Evolutionary conservation across 2,797 vertebrate genomes (phyloP).

Genomic region (Glossophaga mutica): DNA sequence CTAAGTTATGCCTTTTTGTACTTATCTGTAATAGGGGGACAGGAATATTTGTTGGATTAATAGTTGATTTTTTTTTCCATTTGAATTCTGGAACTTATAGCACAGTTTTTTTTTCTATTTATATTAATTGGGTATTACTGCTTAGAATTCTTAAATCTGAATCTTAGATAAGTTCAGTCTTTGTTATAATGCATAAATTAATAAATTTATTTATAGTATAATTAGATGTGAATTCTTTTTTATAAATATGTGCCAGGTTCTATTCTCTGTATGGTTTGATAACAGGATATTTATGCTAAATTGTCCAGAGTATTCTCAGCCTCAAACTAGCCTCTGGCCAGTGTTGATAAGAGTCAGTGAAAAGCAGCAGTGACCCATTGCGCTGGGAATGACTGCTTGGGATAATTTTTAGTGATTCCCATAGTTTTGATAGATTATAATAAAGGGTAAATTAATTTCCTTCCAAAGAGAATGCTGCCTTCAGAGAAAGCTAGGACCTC

Average conservation of each 20-base stretch:
- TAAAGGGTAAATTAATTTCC: not conserved
- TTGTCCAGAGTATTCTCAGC: not conserved
- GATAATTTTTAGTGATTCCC: not conserved
- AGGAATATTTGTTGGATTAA: not conserved
- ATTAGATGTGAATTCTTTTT: not conserved
- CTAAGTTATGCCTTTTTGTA: not conserved
- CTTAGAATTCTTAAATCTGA: conserved; percentile 21
- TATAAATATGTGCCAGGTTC: not conserved
- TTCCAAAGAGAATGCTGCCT: not conserved
- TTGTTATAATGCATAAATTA: conserved; percentile 7
- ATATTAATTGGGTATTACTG: not conserved
- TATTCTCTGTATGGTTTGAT: not conserved
- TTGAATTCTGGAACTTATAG: not conserved
- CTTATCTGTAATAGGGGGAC: not conserved
- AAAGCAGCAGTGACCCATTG: not conserved
- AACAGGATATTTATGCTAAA: not conserved
- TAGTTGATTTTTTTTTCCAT: not conserved
- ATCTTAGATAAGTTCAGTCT: not conserved
- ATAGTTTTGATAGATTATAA: not conserved
- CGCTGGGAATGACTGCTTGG: not conserved
- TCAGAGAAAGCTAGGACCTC: conserved; percentile 18
- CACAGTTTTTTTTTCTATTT: not conserved
- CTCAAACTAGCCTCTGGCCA: not conserved
- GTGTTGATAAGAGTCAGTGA: not conserved
- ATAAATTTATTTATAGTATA: not conserved